Base-by-base conservation (phyloP, 2,797 vertebrate genomes). In the Psittacula derbiana region DNA sequence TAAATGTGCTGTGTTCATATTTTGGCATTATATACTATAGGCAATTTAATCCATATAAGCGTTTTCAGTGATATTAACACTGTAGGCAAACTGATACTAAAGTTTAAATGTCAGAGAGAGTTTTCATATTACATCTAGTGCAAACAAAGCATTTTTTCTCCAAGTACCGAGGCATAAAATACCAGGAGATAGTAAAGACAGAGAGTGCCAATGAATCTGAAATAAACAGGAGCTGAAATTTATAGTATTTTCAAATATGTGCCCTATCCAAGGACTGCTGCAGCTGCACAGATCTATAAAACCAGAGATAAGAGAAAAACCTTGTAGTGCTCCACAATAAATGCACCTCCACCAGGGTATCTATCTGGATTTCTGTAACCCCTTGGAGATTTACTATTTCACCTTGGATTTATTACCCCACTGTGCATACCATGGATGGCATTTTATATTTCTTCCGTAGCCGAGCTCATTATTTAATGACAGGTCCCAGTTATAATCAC, bases 41-140 rank as follows among this genome's bases (percentile, higher is more conserved):
- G 96, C 92, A 95, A 93, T 97, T 97, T 97, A 97, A 97, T 97
- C 96, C 95, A 43, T 87, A 92, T 92, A 97, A 96, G 95, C 92
- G 93, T 92, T 97, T 96, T 87, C 95, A 79, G 93, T 91, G 92
- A 96, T 97, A 97, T 97, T 97, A 97, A 94, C 92, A 97, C 95
- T 97, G 95, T 97, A 96, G 95, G 95, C 95, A 97, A 96, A 97
- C 96, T 91, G 96, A 95, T 95, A 95, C 96, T 97, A 97, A 97
- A 97, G 96, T 97, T 97, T 97, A 97, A 97, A 97, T 97, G 96
- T 97, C 97, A 97, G 80, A 85, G 88, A 93, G 91, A 96, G 92
- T 96, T 96, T 96, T 94, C 94, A 83, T 97, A 97, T 97, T 95
- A 95, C 85, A 95, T 96, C 94, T 95, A 92, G 92, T 97, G 95